These are phyloP conservation scores for Megaustenia siamemsis DNA, from an alignment of 2,888 invertebrate genomes.

Conservation along the genomic window DNA sequence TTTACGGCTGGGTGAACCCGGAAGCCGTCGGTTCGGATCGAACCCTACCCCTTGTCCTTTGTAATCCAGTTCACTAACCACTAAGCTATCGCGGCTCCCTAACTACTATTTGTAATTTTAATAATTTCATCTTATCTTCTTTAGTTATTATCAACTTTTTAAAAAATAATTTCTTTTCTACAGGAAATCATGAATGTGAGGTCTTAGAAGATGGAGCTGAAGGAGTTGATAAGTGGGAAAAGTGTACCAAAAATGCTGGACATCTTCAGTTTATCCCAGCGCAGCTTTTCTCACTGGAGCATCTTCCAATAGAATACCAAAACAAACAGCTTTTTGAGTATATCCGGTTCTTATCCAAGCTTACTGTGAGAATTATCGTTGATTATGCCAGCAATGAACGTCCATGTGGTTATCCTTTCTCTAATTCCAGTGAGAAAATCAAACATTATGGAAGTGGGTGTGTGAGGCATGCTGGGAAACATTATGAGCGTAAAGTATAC, in stretches of 20 bases:
- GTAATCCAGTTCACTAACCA: too few species aligned
- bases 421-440: constrained; percentile 16
- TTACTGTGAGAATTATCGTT: constrained; percentile 10
- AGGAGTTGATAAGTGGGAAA: constrained; percentile 2
- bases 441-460: constrained; percentile 34
- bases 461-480: not conserved
- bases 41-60: not conserved
- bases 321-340: constrained; percentile 18
- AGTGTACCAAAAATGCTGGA: constrained; percentile 36
- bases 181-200: constrained; percentile 34
- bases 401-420: constrained; percentile 27
- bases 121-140: not conserved
- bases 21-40: not conserved
- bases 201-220: constrained; percentile 13
- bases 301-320: constrained; percentile 17
- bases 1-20: not conserved
- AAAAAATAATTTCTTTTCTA: not conserved
- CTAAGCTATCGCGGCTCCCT: too few species aligned
- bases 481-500: not conserved
- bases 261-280: constrained; percentile 25
- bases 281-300: not conserved
- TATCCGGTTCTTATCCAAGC: not conserved
- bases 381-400: constrained; percentile 18
- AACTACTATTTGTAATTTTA: not conserved
- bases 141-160: too few species aligned